Evolutionary conservation across 2,888 invertebrate genomes (phyloP), one percentile per base, ranked within the genome.

Genomic region (Yponomeuta sedellus): DNA sequence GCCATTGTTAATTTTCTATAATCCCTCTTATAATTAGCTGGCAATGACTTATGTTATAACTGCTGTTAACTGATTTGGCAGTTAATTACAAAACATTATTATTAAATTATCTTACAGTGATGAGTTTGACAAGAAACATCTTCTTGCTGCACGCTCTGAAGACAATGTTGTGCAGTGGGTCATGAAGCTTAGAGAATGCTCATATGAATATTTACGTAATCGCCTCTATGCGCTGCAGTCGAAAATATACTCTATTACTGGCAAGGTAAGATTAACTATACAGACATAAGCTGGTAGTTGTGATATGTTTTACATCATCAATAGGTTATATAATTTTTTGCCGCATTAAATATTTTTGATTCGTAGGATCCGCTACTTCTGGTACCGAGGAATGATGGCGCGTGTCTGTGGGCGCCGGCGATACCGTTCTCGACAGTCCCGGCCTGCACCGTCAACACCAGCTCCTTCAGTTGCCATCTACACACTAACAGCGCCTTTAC

Each of bases 161-260:
- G 91, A 92, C 61, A 94, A 94, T 83, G 94, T 95, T 2, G 92
- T 93, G 66, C 93, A 94, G 68, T 96, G 96, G 96, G 94, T 96
- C 10, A 87, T 92, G 67, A 93, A 93, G 61, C 79, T 96, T 65
- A 92, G 94, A 72, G 91, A 92, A 74, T 93, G 95, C 69, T 94
- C 95, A n/a, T 95, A 95, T 77, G 95, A 94, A 78, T 93, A 94
- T 75, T 92, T 94, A 86, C 85, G 95, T 68, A 92, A 92, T 64
- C 93, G 93, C 71, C 88, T 94, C 62, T 92, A 94, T 64, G 88
- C 93, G 64, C 86, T 95, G 20, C 94, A 95, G 78, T 93, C 94
- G 25, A 93, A 93, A 83, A 92, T 95, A 71, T 93, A 90, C 75
- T 92, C 93, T 69, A 93, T 93, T 72, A 95, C 94, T 68, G 95